These are phyloP conservation scores for Sarotherodon lohbergeri DNA, from an alignment of 2,113 vertebrate species.

Conservation along the genomic window DNA sequence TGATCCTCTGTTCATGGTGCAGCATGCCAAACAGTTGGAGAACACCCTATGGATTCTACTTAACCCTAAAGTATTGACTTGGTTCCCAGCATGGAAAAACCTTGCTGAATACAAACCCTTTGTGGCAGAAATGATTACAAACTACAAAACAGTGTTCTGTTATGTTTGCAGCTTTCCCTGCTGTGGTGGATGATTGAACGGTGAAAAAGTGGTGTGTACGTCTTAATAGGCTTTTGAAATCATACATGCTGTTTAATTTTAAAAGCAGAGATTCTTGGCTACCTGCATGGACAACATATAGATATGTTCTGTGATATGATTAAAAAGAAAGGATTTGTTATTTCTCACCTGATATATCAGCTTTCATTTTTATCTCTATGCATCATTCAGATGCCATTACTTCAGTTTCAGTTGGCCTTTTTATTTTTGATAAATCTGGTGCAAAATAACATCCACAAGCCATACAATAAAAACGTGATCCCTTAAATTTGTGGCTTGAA, in stretches of 20 bases:
- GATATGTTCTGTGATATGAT: neutral
- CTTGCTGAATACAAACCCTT: neutral
- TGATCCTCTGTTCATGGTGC: constrained; percentile 26
- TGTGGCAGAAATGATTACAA: constrained; percentile 6
- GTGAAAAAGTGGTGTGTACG: neutral
- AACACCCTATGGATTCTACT: constrained; percentile 35
- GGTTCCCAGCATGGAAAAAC: neutral
- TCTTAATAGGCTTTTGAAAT: constrained; percentile 8
- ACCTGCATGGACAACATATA: neutral
- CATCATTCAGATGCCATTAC: neutral
- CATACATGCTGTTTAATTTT: neutral
- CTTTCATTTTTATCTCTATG: neutral
- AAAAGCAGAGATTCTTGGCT: neutral
- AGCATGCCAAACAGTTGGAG: constrained; percentile 21
- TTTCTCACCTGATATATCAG: neutral
- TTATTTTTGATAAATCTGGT: neutral
- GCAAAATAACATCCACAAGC: neutral
- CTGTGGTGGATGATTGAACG: constrained; percentile 4
- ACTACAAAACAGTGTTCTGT: neutral
- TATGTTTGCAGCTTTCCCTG: constrained; percentile 13
- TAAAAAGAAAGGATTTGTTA: neutral
- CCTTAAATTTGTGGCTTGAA: neutral
- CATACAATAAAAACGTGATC: neutral
- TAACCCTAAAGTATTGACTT: constrained; percentile 16
- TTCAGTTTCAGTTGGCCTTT: neutral